Evolutionary conservation across 2,113 vertebrate species (phyloP).

Genomic region (Meleagris gallopavo): DNA sequence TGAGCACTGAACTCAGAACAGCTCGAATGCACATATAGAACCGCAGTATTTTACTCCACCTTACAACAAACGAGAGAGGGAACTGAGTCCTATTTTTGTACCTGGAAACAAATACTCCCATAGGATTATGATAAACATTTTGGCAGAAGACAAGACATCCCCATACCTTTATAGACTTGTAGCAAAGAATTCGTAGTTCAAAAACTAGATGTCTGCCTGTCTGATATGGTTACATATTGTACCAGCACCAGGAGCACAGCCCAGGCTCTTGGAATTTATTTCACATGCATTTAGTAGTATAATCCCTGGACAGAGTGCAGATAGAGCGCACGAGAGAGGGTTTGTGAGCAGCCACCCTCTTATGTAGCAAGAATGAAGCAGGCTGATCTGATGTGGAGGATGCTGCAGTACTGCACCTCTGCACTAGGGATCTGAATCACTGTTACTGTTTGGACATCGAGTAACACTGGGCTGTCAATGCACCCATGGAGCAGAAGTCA

Average conservation of each 20-base stretch:
- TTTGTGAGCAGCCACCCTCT: neutral
- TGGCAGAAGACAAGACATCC: neutral
- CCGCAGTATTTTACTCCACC: neutral
- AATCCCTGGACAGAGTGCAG: neutral
- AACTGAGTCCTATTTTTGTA: accelerated
- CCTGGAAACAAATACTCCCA: neutral
- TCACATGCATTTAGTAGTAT: neutral
- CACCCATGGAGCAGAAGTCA: neutral
- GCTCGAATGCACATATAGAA: neutral
- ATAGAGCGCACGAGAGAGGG: neutral
- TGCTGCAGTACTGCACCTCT: neutral
- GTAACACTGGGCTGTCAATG: neutral
- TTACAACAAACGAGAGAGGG: neutral
- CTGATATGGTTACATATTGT: neutral
- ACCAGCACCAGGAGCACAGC: neutral
- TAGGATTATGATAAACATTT: neutral
- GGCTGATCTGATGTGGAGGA: neutral
- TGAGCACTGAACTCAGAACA: neutral
- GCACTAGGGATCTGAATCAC: accelerated
- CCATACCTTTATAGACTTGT: neutral
- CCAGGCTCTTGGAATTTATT: neutral
- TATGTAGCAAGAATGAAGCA: accelerated
- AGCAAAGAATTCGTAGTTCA: neutral
- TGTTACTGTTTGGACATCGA: accelerated
- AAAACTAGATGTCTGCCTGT: neutral